Conservation (phyloP, 2,113 vertebrate species). For the Amblyopsis rosae region DNA sequence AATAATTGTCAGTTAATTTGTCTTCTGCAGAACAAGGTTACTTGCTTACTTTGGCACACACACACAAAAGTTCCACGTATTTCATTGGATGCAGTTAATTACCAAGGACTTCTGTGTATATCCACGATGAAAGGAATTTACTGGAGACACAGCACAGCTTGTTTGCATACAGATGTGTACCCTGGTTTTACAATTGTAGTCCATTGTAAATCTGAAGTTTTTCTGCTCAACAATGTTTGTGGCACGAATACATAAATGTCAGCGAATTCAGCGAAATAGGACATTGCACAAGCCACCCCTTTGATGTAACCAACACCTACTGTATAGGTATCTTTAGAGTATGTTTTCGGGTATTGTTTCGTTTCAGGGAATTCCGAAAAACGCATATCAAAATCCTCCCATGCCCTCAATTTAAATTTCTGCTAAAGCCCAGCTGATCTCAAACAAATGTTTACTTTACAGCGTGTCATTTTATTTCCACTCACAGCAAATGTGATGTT, state of each 20-base stretch:
- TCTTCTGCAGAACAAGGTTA: constrained; percentile 1
- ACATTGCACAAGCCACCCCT: too few relatives aligned
- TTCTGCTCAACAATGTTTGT: background rate
- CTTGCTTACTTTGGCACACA: background rate
- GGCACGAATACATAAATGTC: background rate
- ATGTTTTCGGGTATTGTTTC: background rate
- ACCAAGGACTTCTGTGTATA: background rate
- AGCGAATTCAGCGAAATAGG: too few relatives aligned
- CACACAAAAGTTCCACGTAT: background rate
- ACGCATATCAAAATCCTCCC: constrained; percentile 4
- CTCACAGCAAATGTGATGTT: background rate
- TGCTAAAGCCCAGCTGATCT: constrained; percentile 22
- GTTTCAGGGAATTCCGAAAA: constrained; percentile 12
- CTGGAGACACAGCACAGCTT: background rate
- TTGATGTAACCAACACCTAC: too few relatives aligned
- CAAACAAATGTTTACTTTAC: constrained; percentile 19
- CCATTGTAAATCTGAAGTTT: background rate
- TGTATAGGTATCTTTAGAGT: background rate
- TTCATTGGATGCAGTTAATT: constrained; percentile 2
- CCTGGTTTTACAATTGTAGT: background rate
- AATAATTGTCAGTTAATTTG: constrained; percentile 22
- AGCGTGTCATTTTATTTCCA: constrained; percentile 6
- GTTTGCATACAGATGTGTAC: background rate
- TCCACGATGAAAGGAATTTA: background rate
- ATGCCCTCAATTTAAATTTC: constrained; percentile 3